Evolutionary conservation across 2,113 vertebrate species (phyloP).

Genomic region (Sander lucioperca): DNA sequence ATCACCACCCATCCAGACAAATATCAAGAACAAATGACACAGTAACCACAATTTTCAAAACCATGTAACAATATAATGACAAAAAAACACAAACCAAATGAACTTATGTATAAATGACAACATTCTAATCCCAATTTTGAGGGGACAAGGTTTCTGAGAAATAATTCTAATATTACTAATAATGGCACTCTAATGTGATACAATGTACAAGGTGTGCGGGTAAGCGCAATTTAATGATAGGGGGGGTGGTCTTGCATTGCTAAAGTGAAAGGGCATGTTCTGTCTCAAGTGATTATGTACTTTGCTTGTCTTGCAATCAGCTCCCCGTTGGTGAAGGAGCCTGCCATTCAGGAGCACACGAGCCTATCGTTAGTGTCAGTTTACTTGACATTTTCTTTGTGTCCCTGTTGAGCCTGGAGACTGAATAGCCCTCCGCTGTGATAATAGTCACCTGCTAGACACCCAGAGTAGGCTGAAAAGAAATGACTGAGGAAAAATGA

Average conservation of each 20-base stretch:
- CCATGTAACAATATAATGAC: no score
- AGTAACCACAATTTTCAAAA: no score
- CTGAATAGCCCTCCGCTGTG: slow-evolving; percentile 34
- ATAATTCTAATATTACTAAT: background rate
- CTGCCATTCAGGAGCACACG: slow-evolving; percentile 27
- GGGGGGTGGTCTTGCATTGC: background rate
- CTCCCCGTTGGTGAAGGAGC: slow-evolving; percentile 18
- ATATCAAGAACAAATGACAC: no score
- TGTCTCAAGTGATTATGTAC: slow-evolving; percentile 37
- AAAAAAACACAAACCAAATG: no score
- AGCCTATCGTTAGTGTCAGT: slow-evolving; percentile 48
- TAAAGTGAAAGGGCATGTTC: slow-evolving; percentile 18
- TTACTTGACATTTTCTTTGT: slow-evolving; percentile 61
- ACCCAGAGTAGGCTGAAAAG: slow-evolving; percentile 11
- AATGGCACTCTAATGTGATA: background rate
- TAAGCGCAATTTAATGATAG: background rate
- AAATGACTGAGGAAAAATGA: slow-evolving; percentile 5
- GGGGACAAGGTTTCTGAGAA: background rate
- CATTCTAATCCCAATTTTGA: background rate
- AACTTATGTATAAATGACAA: no score
- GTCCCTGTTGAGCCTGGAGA: slow-evolving; percentile 20
- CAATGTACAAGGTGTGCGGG: background rate
- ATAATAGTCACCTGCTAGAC: slow-evolving; percentile 63
- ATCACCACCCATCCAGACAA: no score
- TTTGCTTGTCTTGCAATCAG: slow-evolving; percentile 17